A percentile compares a stretch with the other conserved stretches of the same genome.
Conservation (phyloP, 2,888 invertebrate genomes). For the Acronicta psi region DNA sequence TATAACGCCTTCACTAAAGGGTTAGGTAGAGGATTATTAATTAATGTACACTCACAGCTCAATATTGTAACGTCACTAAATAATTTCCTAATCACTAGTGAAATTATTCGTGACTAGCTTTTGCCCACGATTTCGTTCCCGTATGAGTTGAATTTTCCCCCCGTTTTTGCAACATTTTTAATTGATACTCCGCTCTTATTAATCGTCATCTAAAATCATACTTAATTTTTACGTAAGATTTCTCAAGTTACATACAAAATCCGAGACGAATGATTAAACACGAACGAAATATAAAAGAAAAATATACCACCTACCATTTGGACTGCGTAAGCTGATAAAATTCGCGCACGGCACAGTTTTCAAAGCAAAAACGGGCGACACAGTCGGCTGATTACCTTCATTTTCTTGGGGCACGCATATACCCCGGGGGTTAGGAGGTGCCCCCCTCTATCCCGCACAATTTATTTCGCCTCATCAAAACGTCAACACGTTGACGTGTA, state of each 20-base stretch:
- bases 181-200: too few species aligned
- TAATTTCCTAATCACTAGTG: too few species aligned
- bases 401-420: constrained; percentile 82
- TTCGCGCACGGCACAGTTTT: constrained; percentile 67
- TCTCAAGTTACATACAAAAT: constrained; percentile 25
- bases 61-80: too few species aligned
- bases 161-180: too few species aligned
- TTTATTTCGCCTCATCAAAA: constrained; percentile 87
- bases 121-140: too few species aligned
- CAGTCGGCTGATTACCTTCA: constrained; percentile 81
- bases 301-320: constrained; percentile 52
- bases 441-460: constrained; percentile 68
- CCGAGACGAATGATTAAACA: constrained; percentile 52
- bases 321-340: constrained; percentile 60
- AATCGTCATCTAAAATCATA: constrained; percentile 22
- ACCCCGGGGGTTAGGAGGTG: constrained; percentile 68
- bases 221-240: constrained; percentile 16
- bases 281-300: constrained; percentile 47
- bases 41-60: too few species aligned
- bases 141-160: too few species aligned
- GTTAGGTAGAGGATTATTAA: too few species aligned
- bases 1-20: too few species aligned
- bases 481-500: constrained; percentile 87
- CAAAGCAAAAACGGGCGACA: constrained; percentile 63
- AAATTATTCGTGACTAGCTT: too few species aligned